Conservation (phyloP, 2,888 invertebrate genomes). For the Cerastoderma edule region DNA sequence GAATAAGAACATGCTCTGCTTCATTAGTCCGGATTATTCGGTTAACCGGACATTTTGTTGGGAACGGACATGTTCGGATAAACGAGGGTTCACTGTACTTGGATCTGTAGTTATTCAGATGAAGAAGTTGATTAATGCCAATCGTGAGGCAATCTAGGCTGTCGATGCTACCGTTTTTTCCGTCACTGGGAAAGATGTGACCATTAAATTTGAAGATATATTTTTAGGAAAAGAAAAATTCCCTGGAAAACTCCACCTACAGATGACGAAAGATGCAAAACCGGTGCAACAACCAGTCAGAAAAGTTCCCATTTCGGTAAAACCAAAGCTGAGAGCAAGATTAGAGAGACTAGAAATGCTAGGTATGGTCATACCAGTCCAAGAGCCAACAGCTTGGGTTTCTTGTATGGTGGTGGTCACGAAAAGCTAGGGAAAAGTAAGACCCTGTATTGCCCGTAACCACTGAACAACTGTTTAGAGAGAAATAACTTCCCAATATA, state of each 20-base stretch:
- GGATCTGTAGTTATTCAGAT: constrained; percentile 31
- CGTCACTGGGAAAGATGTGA: not conserved
- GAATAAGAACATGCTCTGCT: no score
- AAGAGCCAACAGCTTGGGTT: constrained; percentile 58
- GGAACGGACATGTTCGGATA: no score
- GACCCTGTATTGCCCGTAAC: constrained; percentile 57
- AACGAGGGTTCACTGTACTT: no score
- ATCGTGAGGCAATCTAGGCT: constrained; percentile 23
- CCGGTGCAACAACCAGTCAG: constrained; percentile 54
- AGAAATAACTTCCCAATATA: constrained; percentile 49
- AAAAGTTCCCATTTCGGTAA: constrained; percentile 49
- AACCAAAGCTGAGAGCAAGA: constrained; percentile 47
- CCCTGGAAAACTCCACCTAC: constrained; percentile 32
- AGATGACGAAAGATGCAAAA: constrained; percentile 34
- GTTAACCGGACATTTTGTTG: no score
- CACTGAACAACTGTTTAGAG: constrained; percentile 52
- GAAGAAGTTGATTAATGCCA: constrained; percentile 42
- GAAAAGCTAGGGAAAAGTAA: constrained; percentile 36
- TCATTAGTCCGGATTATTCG: no score
- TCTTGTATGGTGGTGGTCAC: constrained; percentile 52
- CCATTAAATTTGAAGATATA: constrained; percentile 22
- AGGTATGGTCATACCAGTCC: constrained; percentile 41
- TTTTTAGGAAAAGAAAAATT: constrained; percentile 41
- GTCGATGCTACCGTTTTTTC: not conserved
- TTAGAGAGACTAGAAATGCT: constrained; percentile 42